Evolutionary conservation across 2,888 invertebrate genomes (phyloP).

Genomic region (Agrypnus murinus): DNA sequence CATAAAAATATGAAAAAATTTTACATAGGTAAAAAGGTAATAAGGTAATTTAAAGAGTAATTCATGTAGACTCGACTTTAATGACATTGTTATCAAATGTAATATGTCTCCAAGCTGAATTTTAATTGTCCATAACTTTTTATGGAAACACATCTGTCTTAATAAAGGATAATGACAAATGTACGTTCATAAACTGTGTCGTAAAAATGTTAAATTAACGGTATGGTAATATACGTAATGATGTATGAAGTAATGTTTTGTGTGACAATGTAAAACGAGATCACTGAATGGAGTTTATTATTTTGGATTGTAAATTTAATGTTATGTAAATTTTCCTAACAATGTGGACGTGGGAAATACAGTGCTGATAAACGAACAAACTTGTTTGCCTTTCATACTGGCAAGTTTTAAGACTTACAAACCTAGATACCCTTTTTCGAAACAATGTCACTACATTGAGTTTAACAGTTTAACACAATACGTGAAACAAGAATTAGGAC

Average conservation of each 20-base stretch:
- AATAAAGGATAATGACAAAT: constrained; percentile 41
- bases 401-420: too few species aligned
- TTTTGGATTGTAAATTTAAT: constrained; percentile 21
- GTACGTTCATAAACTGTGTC: constrained; percentile 23
- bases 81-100: constrained; percentile 39
- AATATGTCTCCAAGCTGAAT: constrained; percentile 26
- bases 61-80: constrained; percentile 35
- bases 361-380: too few species aligned
- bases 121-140: constrained; percentile 42
- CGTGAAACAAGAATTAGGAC: too few species aligned
- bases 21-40: constrained; percentile 10
- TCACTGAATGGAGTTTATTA: constrained; percentile 24
- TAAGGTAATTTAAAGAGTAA: constrained; percentile 30
- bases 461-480: too few species aligned
- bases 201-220: constrained; percentile 34
- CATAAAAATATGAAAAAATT: too few species aligned
- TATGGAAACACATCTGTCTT: constrained; percentile 40
- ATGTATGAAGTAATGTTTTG: constrained; percentile 20
- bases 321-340: too few species aligned
- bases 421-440: too few species aligned
- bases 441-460: too few species aligned
- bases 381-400: too few species aligned
- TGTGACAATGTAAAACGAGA: constrained; percentile 21
- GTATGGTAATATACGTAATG: constrained; percentile 30
- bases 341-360: too few species aligned